Evolutionary conservation across 2,113 vertebrate genomes (phyloP).

Genomic region (Triplophysa dalaica): DNA sequence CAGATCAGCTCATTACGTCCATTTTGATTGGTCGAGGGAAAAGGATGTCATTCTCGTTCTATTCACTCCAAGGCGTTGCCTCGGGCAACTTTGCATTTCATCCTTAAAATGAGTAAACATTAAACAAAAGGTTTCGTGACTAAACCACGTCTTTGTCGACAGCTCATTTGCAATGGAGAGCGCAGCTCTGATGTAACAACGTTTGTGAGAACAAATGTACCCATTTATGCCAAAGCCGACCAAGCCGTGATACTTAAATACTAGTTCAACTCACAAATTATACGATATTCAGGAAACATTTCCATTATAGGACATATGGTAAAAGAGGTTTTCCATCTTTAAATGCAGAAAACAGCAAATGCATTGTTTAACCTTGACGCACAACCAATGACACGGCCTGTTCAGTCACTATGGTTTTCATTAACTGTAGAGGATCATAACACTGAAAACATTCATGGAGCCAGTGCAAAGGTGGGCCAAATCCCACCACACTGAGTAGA

Average conservation of each 20-base stretch:
- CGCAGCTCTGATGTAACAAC: neutral
- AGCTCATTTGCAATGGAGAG: conserved; percentile 6
- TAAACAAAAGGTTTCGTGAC: conserved; percentile 26
- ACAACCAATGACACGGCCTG: neutral
- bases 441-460: neutral
- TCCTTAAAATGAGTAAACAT: conserved; percentile 24
- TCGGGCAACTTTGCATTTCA: conserved; percentile 2
- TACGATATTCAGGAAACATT: neutral
- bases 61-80: conserved; percentile 1
- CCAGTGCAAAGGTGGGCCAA: conserved; percentile 3
- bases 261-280: neutral
- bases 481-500: neutral
- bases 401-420: neutral
- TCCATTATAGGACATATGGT: neutral
- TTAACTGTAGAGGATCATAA: conserved; percentile 5
- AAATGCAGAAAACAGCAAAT: conserved; percentile 18
- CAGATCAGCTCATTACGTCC: neutral
- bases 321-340: neutral
- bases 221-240: neutral
- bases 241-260: neutral
- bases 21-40: neutral
- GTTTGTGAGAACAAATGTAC: neutral
- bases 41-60: neutral
- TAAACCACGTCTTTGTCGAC: conserved; percentile 4
- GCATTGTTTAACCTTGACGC: neutral